phyloP scores from a whole-genome alignment of 2,797 vertebrate genomes.

The Oreortyx pictus region DNA sequence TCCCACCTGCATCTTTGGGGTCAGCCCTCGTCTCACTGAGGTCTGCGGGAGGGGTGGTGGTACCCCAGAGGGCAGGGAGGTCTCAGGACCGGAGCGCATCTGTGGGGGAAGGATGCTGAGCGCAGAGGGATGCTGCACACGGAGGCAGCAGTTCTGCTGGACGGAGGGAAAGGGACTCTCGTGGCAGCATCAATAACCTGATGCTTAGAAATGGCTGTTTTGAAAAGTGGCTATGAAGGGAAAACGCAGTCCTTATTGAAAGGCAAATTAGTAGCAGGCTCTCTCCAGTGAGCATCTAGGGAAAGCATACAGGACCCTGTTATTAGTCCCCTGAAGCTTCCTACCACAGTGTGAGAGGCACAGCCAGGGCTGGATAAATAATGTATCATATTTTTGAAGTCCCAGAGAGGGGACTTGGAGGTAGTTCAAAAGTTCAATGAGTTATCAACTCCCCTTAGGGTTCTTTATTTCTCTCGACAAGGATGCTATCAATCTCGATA shows the following conservation, averaged over 20 bases:
- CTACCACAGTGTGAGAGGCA: constrained; percentile 1
- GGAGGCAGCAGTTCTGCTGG: neutral
- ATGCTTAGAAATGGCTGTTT: neutral
- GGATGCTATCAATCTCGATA: constrained; percentile 63
- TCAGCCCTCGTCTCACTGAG: neutral
- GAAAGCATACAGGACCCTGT: neutral
- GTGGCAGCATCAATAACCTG: neutral
- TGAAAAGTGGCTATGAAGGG: neutral
- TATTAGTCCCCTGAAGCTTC: constrained; percentile 34
- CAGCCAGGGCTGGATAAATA: constrained; percentile 61
- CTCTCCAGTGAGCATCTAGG: neutral
- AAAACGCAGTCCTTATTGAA: constrained; percentile 16
- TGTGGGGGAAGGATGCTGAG: neutral
- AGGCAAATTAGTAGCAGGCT: constrained; percentile 18
- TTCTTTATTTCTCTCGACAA: constrained; percentile 67
- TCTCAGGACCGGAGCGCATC: neutral
- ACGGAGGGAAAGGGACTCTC: neutral
- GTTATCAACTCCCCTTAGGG: constrained; percentile 38
- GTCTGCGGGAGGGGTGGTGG: neutral
- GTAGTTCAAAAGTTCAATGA: constrained; percentile 70
- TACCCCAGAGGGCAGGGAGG: neutral
- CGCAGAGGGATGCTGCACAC: rapidly evolving
- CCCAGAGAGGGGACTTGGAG: constrained; percentile 47
- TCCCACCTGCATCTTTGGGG: no score
- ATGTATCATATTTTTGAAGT: constrained; percentile 61